These are phyloP conservation scores for Naso thynnoides DNA, from an alignment of 2,797 vertebrate genomes.

Conservation along the genomic window DNA sequence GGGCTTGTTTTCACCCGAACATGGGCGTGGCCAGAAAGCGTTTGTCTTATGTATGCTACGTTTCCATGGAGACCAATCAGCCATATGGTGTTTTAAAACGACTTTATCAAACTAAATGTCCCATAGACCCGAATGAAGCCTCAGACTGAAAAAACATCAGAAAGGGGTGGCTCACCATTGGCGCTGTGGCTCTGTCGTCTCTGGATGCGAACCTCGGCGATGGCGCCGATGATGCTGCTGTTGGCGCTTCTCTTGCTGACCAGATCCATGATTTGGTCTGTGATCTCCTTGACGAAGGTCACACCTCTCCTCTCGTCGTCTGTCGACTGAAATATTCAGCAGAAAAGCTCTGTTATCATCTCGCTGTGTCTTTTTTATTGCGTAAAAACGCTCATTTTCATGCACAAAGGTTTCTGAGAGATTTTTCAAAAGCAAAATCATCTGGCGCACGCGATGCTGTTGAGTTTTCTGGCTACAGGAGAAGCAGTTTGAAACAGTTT, in stretches of 20 bases:
- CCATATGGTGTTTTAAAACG: no score
- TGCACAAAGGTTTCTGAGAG: background rate
- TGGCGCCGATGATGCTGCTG: slow-evolving; percentile 88
- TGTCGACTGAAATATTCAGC: slow-evolving; percentile 80
- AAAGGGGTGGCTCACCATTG: slow-evolving; percentile 49
- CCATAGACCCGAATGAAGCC: background rate
- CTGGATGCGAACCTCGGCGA: slow-evolving; percentile 89
- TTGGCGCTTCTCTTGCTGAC: slow-evolving; percentile 89
- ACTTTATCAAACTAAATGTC: no score
- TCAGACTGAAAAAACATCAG: background rate
- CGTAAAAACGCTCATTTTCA: no score
- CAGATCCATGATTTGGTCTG: slow-evolving; percentile 89
- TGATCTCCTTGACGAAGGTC: slow-evolving; percentile 88
- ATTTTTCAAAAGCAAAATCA: slow-evolving; percentile 1
- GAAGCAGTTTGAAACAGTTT: background rate
- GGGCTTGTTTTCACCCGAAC: no score
- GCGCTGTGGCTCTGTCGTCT: slow-evolving; percentile 72
- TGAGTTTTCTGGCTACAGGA: slow-evolving; percentile 2
- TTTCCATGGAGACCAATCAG: no score
- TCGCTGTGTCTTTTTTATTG: no score
- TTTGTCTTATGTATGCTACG: no score
- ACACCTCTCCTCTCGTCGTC: slow-evolving; percentile 83
- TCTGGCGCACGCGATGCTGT: background rate
- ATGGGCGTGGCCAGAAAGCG: no score
- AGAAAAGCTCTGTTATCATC: background rate